Percentiles rank a stretch among this genome's conserved stretches.
These are phyloP conservation scores for Chrysomela aeneicollis DNA, from an alignment of 2,888 invertebrate species.

Conservation along the genomic window DNA sequence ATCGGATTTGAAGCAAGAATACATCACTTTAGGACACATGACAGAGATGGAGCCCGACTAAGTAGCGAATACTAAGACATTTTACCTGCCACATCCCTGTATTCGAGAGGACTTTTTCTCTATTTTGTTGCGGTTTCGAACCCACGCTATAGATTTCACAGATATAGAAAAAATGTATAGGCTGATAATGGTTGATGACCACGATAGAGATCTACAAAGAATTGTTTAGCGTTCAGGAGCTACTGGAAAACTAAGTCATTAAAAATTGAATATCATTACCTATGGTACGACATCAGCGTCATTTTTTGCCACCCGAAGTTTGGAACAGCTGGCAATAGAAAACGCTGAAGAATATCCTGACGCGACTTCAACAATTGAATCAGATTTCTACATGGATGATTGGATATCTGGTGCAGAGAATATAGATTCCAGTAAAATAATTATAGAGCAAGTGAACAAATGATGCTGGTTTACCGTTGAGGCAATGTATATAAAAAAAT, in stretches of 20 bases:
- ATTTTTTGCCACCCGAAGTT: slow-evolving; percentile 22
- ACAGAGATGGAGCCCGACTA: not conserved
- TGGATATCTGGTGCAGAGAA: slow-evolving; percentile 19
- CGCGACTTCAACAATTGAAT: not conserved
- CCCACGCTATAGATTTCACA: slow-evolving; percentile 38
- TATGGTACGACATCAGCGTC: slow-evolving; percentile 26
- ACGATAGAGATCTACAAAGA: slow-evolving; percentile 46
- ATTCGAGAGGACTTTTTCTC: slow-evolving; percentile 41
- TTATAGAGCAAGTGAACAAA: not conserved
- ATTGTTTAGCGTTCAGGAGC: slow-evolving; percentile 48
- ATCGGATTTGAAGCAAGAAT: slow-evolving; percentile 27
- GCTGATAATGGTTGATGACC: slow-evolving; percentile 40
- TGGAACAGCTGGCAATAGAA: slow-evolving; percentile 23
- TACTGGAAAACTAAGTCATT: slow-evolving; percentile 16
- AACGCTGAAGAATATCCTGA: not conserved
- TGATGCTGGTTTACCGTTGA: slow-evolving; percentile 16
- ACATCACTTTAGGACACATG: slow-evolving; percentile 29
- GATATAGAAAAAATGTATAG: slow-evolving; percentile 52
- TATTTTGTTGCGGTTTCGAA: slow-evolving; percentile 45
- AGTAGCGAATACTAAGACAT: not conserved
- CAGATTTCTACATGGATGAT: slow-evolving; percentile 27
- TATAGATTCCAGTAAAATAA: not conserved
- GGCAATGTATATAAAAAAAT: slow-evolving; percentile 25
- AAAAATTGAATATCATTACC: slow-evolving; percentile 27
- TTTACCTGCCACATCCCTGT: slow-evolving; percentile 25